phyloP scores from a whole-genome alignment of 2,888 invertebrate genomes.

The Emmelina monodactyla region DNA sequence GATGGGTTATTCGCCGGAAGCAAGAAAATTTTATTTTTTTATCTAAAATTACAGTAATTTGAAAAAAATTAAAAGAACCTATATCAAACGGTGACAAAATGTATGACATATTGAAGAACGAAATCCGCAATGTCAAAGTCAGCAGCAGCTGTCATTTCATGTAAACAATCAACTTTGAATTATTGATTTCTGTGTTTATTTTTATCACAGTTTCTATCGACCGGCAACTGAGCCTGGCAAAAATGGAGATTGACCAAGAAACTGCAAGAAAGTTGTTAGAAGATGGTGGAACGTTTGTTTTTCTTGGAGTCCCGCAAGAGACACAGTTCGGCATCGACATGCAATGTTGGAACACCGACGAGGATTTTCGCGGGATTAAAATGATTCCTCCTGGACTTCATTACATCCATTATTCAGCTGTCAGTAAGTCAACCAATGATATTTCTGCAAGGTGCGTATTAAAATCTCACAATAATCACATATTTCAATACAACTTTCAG shows the following conservation, averaged over 20 bases:
- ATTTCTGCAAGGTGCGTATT: conserved; percentile 74
- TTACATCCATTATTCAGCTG: conserved; percentile 86
- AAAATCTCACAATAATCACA: no score
- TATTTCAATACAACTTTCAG: no score
- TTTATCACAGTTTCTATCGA: conserved; percentile 20
- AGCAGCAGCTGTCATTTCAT: no score
- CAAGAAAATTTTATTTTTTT: no score
- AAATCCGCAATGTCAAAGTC: no score
- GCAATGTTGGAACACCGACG: conserved; percentile 83
- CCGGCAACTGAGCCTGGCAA: conserved; percentile 9
- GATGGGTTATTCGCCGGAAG: no score
- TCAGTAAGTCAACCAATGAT: conserved; percentile 68
- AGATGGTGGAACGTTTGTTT: conserved; percentile 84
- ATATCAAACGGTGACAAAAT: no score
- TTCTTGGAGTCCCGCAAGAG: conserved; percentile 86
- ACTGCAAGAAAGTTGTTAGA: conserved; percentile 77
- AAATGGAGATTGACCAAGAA: conserved; percentile 72
- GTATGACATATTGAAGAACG: no score
- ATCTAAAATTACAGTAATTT: no score
- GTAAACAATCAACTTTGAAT: conserved; percentile 26
- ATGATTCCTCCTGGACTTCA: conserved; percentile 99
- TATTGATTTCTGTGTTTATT: conserved; percentile 27
- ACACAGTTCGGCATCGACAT: conserved; percentile 97
- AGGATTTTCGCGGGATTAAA: conserved; percentile 94
- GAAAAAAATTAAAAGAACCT: no score